Conservation (phyloP, 2,888 invertebrate species). For the Sarcophaga carnaria region DNA sequence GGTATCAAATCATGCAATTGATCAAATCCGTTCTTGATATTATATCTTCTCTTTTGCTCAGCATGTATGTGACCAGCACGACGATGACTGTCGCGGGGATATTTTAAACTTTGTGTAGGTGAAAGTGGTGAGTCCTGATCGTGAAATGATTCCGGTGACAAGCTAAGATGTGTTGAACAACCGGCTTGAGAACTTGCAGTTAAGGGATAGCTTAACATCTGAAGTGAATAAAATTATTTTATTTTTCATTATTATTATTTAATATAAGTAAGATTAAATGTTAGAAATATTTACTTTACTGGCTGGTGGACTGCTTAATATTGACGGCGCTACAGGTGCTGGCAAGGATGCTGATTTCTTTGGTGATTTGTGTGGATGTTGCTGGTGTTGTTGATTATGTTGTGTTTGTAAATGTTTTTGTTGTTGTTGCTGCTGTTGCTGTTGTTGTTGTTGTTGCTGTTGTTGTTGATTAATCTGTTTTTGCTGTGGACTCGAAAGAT, state of each 20-base stretch:
- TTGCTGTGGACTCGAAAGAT: no score
- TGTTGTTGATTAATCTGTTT: constrained; percentile 11
- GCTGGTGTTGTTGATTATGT: constrained; percentile 83
- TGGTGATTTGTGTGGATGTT: constrained; percentile 75
- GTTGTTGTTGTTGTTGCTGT: constrained; percentile 59
- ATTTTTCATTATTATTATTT: not conserved
- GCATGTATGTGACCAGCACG: constrained; percentile 96
- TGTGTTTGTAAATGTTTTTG: constrained; percentile 70
- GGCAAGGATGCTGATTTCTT: constrained; percentile 80
- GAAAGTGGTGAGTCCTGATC: constrained; percentile 84
- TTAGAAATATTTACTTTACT: constrained; percentile 72
- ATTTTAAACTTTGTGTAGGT: constrained; percentile 82
- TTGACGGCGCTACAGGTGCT: constrained; percentile 73
- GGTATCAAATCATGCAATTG: constrained; percentile 96
- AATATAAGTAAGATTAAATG: not conserved
- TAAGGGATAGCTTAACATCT: constrained; percentile 77
- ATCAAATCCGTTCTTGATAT: constrained; percentile 98
- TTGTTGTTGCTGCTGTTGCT: constrained; percentile 25
- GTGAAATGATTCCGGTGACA: constrained; percentile 81
- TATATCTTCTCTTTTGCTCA: constrained; percentile 96
- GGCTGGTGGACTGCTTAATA: constrained; percentile 77
- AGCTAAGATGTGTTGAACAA: constrained; percentile 73
- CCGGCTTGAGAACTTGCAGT: constrained; percentile 71
- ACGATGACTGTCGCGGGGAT: constrained; percentile 85
- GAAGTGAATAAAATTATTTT: constrained; percentile 7